Percentiles rank a stretch among this genome's conserved stretches.
These are phyloP conservation scores for Eulithis prunata DNA, from an alignment of 2,888 invertebrate species.

Conservation along the genomic window DNA sequence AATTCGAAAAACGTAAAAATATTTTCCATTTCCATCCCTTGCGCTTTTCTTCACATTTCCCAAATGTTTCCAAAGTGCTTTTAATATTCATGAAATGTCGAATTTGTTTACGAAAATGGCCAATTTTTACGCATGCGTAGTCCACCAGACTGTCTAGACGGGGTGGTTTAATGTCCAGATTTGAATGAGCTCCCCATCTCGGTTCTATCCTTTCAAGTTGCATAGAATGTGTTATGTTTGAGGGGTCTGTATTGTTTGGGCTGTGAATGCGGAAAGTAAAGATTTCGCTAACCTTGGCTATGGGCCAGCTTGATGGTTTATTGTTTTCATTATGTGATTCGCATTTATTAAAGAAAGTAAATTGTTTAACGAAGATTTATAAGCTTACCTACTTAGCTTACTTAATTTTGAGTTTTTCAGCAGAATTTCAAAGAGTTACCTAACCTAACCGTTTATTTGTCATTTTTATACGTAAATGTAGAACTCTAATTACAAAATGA, in stretches of 20 bases:
- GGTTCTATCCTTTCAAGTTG: conserved; percentile 30
- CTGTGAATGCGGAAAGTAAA: conserved; percentile 48
- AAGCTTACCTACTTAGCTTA: too few species aligned
- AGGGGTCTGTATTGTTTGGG: conserved; percentile 40
- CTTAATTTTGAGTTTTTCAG: too few species aligned
- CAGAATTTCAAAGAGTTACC: too few species aligned
- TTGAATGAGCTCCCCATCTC: conserved; percentile 44
- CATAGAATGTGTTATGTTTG: conserved; percentile 24
- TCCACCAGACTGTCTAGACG: conserved; percentile 70
- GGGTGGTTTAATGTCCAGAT: conserved; percentile 56
- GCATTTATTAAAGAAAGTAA: conserved; percentile 12
- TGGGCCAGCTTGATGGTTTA: conserved; percentile 51
- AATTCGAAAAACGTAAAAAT: background rate
- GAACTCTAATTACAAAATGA: too few species aligned
- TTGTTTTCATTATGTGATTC: conserved; percentile 29
- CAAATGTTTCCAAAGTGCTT: conserved; percentile 34
- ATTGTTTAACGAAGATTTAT: background rate
- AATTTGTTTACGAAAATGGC: conserved; percentile 46
- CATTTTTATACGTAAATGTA: too few species aligned
- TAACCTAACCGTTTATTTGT: too few species aligned
- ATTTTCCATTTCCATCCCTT: conserved; percentile 7
- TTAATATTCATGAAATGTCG: conserved; percentile 43
- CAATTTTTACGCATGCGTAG: conserved; percentile 58
- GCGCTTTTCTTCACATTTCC: conserved; percentile 32
- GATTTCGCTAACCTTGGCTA: conserved; percentile 60